Evolutionary conservation across 2,113 vertebrate genomes (phyloP).

Genomic region (Podarcis raffonei): DNA sequence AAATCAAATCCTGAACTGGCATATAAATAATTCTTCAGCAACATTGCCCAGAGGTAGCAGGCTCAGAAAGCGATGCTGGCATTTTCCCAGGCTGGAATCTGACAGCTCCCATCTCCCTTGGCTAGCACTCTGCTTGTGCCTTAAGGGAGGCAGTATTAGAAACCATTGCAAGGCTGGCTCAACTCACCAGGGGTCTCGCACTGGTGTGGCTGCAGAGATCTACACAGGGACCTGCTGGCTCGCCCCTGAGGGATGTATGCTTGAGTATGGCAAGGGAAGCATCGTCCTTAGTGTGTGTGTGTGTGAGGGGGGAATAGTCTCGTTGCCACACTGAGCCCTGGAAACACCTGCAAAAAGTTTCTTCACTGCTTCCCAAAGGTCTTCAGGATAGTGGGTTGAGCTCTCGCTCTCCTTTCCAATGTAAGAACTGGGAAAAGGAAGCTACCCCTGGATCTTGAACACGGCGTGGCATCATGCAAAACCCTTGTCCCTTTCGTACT

Average conservation of each 20-base stretch:
- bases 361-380: background rate
- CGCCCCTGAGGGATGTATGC: no score
- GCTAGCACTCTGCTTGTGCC: background rate
- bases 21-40: conserved; percentile 3
- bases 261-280: no score
- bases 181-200: background rate
- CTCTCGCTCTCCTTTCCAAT: background rate
- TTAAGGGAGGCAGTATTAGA: background rate
- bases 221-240: no score
- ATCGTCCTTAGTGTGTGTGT: no score
- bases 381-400: background rate
- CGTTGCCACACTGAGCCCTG: background rate
- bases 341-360: background rate
- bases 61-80: background rate
- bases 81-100: background rate
- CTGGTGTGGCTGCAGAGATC: background rate
- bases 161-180: background rate
- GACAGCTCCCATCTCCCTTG: background rate
- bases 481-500: background rate
- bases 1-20: conserved; percentile 6
- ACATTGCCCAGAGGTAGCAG: background rate
- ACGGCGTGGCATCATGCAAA: no score
- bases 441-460: background rate
- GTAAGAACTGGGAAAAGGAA: background rate
- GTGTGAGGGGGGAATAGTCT: no score